phyloP scores from a whole-genome alignment of 2,113 vertebrate genomes.

The Meleagris gallopavo region DNA sequence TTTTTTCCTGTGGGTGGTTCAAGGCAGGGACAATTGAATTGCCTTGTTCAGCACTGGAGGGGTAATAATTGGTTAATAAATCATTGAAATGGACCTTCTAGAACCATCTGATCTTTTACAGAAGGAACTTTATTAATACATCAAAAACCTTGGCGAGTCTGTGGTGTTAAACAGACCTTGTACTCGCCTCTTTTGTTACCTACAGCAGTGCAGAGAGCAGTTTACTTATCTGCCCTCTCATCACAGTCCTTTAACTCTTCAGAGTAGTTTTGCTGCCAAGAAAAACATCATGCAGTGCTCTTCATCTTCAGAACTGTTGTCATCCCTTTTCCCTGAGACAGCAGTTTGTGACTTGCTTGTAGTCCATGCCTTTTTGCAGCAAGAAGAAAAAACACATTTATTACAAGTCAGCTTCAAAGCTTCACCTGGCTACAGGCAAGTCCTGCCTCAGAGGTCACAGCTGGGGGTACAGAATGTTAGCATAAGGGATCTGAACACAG shows the following conservation, averaged over 20 bases:
- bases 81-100: accelerated
- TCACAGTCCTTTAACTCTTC: neutral
- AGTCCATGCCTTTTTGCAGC: neutral
- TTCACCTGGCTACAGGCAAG: neutral
- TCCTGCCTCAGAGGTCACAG: neutral
- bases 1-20: neutral
- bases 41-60: neutral
- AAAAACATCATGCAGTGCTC: neutral
- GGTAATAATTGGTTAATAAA: neutral
- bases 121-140: neutral
- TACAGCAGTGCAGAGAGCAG: no score
- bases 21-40: accelerated
- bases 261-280: neutral
- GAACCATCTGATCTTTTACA: accelerated
- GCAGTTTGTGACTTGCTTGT: neutral
- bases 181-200: neutral
- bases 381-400: neutral
- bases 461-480: neutral
- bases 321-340: neutral
- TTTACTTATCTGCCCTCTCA: neutral
- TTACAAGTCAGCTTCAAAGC: neutral
- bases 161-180: neutral
- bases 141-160: neutral
- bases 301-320: neutral
- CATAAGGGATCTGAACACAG: neutral